Conservation (phyloP, 2,888 invertebrate genomes). For the Phorcus lineatus region DNA sequence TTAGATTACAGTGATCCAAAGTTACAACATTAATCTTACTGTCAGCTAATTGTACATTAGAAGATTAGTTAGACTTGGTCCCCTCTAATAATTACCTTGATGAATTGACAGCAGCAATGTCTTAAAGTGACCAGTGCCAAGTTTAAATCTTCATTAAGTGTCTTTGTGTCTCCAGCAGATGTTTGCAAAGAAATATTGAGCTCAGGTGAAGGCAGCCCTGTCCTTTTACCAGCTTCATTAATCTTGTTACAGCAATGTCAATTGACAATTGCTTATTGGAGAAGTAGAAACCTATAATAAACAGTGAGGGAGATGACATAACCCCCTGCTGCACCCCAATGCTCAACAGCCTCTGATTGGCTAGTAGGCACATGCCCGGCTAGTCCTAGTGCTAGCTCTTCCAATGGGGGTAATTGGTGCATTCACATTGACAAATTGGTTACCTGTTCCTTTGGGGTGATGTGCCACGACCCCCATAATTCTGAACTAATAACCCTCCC, state of each 20-base stretch:
- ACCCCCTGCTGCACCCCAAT: not conserved
- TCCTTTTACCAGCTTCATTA: not conserved
- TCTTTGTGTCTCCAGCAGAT: slow-evolving; percentile 7
- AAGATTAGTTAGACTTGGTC: not conserved
- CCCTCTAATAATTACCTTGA: slow-evolving; percentile 11
- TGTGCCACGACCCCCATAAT: not conserved
- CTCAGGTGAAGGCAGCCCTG: slow-evolving; percentile 2
- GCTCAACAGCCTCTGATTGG: not conserved
- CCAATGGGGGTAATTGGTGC: not conserved
- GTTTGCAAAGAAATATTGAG: slow-evolving; percentile 6
- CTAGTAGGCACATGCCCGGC: not conserved
- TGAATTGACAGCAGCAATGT: not conserved
- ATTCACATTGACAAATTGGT: slow-evolving; percentile 1
- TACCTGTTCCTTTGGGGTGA: not conserved
- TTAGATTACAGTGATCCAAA: too few species aligned
- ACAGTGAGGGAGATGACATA: not conserved
- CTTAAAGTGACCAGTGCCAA: slow-evolving; percentile 7
- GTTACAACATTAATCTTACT: not conserved
- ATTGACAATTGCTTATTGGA: slow-evolving; percentile 19
- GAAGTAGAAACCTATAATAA: slow-evolving; percentile 2
- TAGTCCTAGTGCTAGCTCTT: not conserved
- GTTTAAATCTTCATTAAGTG: slow-evolving; percentile 23
- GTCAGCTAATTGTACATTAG: not conserved
- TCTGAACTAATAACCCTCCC: not conserved
- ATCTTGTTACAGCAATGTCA: not conserved